phyloP scores from a whole-genome alignment of 2,797 vertebrate genomes.

The Xenops minutus region DNA sequence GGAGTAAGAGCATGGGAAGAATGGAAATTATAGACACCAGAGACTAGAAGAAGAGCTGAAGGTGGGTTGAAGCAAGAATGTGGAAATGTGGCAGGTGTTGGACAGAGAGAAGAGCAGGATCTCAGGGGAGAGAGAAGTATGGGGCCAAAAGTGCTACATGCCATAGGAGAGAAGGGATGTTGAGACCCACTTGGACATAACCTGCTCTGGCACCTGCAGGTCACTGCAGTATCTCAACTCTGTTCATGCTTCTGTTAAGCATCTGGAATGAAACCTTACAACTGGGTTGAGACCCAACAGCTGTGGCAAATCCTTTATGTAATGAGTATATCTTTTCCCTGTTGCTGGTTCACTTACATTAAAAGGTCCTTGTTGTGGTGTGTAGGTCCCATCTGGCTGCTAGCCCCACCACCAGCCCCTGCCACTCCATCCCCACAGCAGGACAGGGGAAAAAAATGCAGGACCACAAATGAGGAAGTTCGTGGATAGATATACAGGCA shows the following conservation, averaged over 20 bases:
- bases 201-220: neutral
- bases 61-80: neutral
- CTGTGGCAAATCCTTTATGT: neutral
- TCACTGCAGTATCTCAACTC: neutral
- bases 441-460: neutral
- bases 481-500: neutral
- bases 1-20: neutral
- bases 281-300: neutral
- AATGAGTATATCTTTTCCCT: neutral
- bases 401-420: neutral
- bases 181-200: neutral
- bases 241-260: neutral
- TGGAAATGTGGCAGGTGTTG: neutral
- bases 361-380: neutral
- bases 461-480: neutral
- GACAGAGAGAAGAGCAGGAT: neutral
- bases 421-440: neutral
- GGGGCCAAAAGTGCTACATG: neutral
- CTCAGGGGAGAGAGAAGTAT: accelerated
- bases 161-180: neutral
- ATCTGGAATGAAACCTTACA: neutral
- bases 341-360: neutral
- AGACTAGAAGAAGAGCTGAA: neutral
- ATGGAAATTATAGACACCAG: neutral
- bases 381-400: accelerated